These are phyloP conservation scores for Pogonomyrmex californicus DNA, from an alignment of 1,140 invertebrate genomes.

Conservation along the genomic window DNA sequence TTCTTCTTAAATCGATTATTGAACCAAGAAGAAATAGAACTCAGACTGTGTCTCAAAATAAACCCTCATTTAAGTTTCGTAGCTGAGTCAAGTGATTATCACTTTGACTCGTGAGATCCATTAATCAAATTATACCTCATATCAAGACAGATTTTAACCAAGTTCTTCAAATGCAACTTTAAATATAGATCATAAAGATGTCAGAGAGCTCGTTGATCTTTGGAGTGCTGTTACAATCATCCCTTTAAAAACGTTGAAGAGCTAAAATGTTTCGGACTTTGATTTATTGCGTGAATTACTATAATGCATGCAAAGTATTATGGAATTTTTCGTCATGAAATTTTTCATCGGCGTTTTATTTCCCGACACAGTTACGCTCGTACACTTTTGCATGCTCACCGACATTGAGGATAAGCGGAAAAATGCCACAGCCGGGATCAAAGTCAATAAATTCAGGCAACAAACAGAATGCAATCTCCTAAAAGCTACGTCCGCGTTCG, in stretches of 20 bases:
- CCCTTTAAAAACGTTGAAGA: background rate
- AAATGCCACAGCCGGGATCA: conserved; percentile 50
- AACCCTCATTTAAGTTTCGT: background rate
- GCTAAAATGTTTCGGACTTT: background rate
- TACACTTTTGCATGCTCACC: background rate
- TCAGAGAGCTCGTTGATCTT: background rate
- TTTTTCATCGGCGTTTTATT: conserved; percentile 24
- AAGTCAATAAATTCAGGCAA: conserved; percentile 53
- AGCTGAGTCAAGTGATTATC: background rate
- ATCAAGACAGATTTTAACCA: background rate
- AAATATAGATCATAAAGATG: conserved; percentile 1
- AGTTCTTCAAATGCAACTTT: background rate
- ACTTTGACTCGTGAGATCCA: background rate
- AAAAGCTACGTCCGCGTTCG: conserved; percentile 50
- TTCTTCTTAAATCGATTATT: background rate
- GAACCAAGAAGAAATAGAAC: background rate
- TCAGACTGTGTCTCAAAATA: background rate
- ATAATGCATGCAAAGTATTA: conserved; percentile 13
- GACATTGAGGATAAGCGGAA: conserved; percentile 39
- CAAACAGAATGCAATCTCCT: conserved; percentile 63
- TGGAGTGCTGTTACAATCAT: background rate
- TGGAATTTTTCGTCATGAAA: conserved; percentile 33
- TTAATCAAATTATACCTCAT: conserved; percentile 12
- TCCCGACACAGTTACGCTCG: background rate
- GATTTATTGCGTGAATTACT: conserved; percentile 29